A percentile compares a stretch with the other conserved stretches of the same genome.
Conservation (phyloP, 2,888 invertebrate genomes). For the Polymixis lichenea region DNA sequence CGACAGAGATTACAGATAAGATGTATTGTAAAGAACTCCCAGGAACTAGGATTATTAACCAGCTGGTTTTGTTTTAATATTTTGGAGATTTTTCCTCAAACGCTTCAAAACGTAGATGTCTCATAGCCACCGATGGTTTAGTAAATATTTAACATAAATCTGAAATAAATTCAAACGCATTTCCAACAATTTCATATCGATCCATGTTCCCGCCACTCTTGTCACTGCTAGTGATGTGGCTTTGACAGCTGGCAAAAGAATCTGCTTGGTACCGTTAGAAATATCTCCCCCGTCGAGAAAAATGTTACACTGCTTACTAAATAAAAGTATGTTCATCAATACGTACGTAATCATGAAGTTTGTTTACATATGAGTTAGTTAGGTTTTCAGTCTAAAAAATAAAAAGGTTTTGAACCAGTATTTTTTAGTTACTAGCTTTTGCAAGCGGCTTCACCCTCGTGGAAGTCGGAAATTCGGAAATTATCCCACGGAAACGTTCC, state of each 20-base stretch:
- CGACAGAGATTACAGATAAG: too few relatives aligned
- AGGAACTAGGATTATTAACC: too few relatives aligned
- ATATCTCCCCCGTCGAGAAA: constrained; percentile 22
- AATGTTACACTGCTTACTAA: constrained; percentile 12
- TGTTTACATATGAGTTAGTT: neutral
- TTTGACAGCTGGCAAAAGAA: constrained; percentile 54
- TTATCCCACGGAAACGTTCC: too few relatives aligned
- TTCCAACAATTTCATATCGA: constrained; percentile 9
- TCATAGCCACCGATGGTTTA: neutral
- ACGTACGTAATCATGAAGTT: constrained; percentile 3
- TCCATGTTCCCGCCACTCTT: neutral
- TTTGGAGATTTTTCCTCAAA: neutral
- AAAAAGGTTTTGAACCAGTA: neutral
- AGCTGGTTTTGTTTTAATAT: too few relatives aligned
- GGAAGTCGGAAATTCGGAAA: too few relatives aligned
- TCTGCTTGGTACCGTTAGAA: neutral
- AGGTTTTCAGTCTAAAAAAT: neutral
- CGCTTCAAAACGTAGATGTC: too few relatives aligned
- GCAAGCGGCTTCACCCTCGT: too few relatives aligned
- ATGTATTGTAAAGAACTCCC: neutral
- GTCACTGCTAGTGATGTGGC: constrained; percentile 25
- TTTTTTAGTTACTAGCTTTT: too few relatives aligned
- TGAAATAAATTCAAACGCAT: constrained; percentile 23
- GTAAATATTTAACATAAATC: neutral
- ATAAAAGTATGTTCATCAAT: constrained; percentile 5